These are phyloP conservation scores for Wiebesia pumilae DNA, from an alignment of 1,140 invertebrate genomes.

Conservation along the genomic window DNA sequence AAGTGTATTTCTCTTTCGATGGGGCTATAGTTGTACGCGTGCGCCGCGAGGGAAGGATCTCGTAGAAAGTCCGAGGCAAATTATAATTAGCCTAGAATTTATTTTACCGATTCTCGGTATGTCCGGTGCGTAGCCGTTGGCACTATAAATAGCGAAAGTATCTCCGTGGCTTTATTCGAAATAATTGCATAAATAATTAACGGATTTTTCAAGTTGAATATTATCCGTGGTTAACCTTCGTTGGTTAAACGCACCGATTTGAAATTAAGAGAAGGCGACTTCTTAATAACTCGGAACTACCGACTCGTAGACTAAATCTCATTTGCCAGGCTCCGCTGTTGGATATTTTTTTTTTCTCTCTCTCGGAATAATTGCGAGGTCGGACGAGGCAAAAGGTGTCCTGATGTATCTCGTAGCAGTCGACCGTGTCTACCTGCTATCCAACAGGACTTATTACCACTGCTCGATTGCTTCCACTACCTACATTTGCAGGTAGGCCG, in stretches of 20 bases:
- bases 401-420: background rate
- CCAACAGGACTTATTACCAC: background rate
- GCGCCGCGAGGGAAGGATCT: background rate
- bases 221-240: no score
- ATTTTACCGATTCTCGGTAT: no score
- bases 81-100: background rate
- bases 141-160: background rate
- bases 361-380: slow-evolving; percentile 1
- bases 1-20: background rate
- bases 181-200: background rate
- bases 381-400: background rate
- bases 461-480: background rate
- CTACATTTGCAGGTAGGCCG: background rate
- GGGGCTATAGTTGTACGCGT: background rate
- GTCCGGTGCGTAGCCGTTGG: background rate
- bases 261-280: background rate
- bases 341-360: background rate
- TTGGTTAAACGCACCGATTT: background rate
- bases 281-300: background rate
- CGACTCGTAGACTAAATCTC: background rate
- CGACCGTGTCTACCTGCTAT: slow-evolving; percentile 1
- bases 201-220: background rate
- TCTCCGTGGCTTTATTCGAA: background rate
- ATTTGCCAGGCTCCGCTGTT: background rate
- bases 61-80: background rate